Base-by-base conservation (phyloP, 2,888 invertebrate genomes). In the Sylvicola cinctus region DNA sequence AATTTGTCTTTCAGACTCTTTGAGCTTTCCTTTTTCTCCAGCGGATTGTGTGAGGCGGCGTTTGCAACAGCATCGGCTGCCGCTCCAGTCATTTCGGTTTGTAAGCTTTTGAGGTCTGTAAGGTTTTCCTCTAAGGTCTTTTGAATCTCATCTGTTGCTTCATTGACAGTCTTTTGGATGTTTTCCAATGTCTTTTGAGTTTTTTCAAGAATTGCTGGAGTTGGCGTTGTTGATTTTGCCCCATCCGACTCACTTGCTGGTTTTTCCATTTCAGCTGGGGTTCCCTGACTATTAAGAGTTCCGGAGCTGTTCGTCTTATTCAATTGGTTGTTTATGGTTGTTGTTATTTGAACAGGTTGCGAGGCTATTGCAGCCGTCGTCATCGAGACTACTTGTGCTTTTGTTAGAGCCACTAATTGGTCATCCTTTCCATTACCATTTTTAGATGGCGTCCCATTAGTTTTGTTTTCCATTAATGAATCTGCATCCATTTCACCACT, bases 361-460 rank as follows among this genome's bases (percentile, higher is more conserved):
- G 66, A 60, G 33, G 66, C 63, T 33, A 67, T 66, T 5, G 67
- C 65, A 14, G 66, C 66, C 4, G 65, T 66, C 11, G 66, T 66
- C 66, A 66, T 67, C 13, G 66, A 66, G 29, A 66, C 58, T 15
- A 66, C 55, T 40, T 45, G 44, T 25, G 44, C 37, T 39, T 44
- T 46, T 14, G 46, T 46, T 32, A 46, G 23, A 12, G 46, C 41
- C 15, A 45, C 41, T 20, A 48, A 40, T 43, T 45, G 45, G 36
- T 36, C 43, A 32, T 16, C 33, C 11, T 36, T 29, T n/a, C 41
- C 39, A 14, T 35, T 38, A 14, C 5, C 14, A 33, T 12, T 31
- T 30, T 28, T 14, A 16, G 14, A 16, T 17, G 32, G 7, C 14
- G 25, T 8, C 4, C 8, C 20, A 6, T 8, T 8, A 29, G 1